Evolutionary conservation across 2,888 invertebrate genomes (phyloP).

Genomic region (Agelastica alni): DNA sequence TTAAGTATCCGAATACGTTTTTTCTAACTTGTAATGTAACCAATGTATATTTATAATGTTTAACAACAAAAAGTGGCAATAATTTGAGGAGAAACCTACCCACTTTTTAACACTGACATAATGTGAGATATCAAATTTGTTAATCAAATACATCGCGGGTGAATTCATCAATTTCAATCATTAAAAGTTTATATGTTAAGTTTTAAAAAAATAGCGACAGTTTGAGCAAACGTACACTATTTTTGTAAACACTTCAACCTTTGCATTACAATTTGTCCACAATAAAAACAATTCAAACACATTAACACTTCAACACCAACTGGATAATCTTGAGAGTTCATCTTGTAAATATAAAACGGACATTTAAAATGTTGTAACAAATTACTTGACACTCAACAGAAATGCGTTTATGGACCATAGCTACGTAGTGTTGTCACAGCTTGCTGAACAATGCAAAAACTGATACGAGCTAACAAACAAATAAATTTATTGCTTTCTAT

Average conservation of each 20-base stretch:
- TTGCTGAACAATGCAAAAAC: conserved; percentile 7
- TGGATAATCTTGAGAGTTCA: not conserved
- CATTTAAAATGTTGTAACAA: conserved; percentile 2
- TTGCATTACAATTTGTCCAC: not conserved
- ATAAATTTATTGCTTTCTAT: conserved; percentile 12
- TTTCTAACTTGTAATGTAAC: no score
- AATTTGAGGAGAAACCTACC: no score
- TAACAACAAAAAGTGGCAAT: no score
- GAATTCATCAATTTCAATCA: no score
- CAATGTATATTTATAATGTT: no score
- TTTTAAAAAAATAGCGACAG: no score
- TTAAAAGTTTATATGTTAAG: no score
- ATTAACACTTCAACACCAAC: not conserved
- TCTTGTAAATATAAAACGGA: not conserved
- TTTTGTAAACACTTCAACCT: not conserved
- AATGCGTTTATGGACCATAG: conserved; percentile 5
- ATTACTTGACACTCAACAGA: not conserved
- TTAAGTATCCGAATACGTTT: no score
- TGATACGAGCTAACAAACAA: conserved; percentile 1
- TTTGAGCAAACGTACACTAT: no score
- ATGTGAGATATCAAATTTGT: no score
- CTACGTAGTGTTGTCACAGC: conserved; percentile 1
- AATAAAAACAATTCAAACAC: not conserved
- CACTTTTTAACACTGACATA: no score
- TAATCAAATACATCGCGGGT: no score